Conservation (phyloP, 2,113 vertebrate species). For the Bubo blakistoni region DNA sequence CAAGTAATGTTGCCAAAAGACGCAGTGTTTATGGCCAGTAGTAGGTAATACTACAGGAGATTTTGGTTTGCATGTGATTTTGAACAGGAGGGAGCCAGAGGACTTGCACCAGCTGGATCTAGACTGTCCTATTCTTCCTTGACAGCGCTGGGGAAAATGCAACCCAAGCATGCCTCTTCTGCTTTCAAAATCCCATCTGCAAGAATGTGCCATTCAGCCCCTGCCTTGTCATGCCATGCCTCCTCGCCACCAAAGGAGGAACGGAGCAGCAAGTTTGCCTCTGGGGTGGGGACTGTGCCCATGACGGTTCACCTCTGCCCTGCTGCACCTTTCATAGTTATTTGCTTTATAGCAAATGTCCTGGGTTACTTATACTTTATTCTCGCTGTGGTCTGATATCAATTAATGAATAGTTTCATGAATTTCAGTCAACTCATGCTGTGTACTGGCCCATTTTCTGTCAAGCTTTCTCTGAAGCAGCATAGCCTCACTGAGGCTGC, state of each 20-base stretch:
- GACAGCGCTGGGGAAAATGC: neutral
- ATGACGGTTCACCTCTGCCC: neutral
- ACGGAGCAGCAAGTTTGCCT: neutral
- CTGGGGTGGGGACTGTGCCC: neutral
- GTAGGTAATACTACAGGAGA: neutral
- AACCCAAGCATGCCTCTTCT: neutral
- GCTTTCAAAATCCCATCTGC: neutral
- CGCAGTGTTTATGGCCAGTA: neutral
- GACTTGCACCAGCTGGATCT: neutral
- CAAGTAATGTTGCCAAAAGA: neutral
- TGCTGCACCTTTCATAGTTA: neutral
- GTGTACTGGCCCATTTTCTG: constrained; percentile 24
- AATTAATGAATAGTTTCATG: constrained; percentile 18
- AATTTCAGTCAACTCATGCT: neutral
- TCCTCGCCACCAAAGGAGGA: neutral
- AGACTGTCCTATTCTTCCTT: neutral
- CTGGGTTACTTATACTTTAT: neutral
- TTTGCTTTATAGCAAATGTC: neutral
- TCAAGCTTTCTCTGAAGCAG: neutral
- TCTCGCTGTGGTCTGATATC: neutral
- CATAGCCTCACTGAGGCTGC: neutral
- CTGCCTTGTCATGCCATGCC: neutral
- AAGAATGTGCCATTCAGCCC: neutral
- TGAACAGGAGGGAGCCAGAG: neutral
- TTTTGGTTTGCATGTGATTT: neutral